Conservation (phyloP, 2,888 invertebrate species). For the Eretmocerus hayati region DNA sequence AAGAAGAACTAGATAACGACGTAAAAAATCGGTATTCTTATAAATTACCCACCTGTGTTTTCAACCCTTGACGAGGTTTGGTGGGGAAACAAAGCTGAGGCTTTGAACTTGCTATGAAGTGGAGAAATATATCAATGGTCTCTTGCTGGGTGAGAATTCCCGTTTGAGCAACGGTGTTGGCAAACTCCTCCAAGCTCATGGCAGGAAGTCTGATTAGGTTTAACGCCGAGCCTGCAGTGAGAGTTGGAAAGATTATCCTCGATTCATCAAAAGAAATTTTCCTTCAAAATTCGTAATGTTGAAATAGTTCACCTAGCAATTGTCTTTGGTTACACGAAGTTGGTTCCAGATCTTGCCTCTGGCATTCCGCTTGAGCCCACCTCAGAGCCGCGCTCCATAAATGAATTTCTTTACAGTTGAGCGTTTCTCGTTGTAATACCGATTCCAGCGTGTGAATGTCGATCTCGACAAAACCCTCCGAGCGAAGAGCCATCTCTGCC, state of each 20-base stretch:
- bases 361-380: conserved; percentile 91
- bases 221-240: conserved; percentile 52
- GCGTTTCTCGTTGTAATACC: conserved; percentile 84
- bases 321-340: conserved; percentile 62
- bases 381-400: conserved; percentile 84
- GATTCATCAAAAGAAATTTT: too few relatives aligned
- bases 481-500: conserved; percentile 93
- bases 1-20: too few relatives aligned
- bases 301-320: conserved; percentile 33
- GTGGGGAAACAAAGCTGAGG: conserved; percentile 76
- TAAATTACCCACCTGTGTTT: conserved; percentile 63
- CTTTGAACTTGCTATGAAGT: conserved; percentile 86
- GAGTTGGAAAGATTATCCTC: conserved; percentile 3
- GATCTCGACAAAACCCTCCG: conserved; percentile 94
- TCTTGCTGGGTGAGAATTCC: conserved; percentile 88
- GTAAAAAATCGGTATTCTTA: too few relatives aligned
- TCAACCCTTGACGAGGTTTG: conserved; percentile 77
- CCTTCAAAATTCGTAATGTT: too few relatives aligned
- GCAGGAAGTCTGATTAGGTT: conserved; percentile 88
- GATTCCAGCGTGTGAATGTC: conserved; percentile 88
- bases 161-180: conserved; percentile 89
- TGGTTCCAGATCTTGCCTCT: conserved; percentile 72
- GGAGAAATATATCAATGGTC: conserved; percentile 89
- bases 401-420: conserved; percentile 90
- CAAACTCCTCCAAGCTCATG: conserved; percentile 90